Percentiles rank a stretch among this genome's conserved stretches.
Conservation (phyloP, 2,113 vertebrate species). For the Athene cunicularia region DNA sequence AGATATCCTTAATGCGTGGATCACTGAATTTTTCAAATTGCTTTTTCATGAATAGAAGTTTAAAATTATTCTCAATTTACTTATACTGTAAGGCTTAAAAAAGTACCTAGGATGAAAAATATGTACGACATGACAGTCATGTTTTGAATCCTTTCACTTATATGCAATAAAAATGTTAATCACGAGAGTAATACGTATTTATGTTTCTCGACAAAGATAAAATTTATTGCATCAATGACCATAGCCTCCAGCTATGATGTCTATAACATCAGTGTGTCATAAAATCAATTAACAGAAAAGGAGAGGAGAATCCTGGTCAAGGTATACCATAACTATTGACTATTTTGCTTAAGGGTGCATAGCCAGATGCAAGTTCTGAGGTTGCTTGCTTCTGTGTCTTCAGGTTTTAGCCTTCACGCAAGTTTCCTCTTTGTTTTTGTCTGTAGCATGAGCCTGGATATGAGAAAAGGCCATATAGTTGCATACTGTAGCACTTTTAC, state of each 20-base stretch:
- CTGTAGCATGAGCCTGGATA: not conserved
- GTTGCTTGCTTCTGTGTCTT: not conserved
- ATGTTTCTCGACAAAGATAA: constrained; percentile 1
- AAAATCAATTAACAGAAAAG: constrained; percentile 1
- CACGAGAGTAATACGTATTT: not conserved
- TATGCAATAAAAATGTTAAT: not conserved
- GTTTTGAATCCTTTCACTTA: constrained; percentile 47
- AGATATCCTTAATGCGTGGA: constrained; percentile 56
- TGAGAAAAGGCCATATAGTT: not conserved
- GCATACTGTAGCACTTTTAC: not conserved
- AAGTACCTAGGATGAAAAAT: constrained; percentile 13
- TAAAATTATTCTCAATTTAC: constrained; percentile 67
- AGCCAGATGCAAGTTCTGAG: not conserved
- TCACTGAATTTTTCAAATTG: constrained; percentile 62
- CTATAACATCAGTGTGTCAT: not conserved
- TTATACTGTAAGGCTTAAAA: constrained; percentile 58
- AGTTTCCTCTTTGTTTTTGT: not conserved
- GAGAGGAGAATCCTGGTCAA: not conserved
- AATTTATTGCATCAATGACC: not conserved
- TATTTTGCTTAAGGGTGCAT: not conserved
- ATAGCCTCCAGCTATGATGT: not conserved
- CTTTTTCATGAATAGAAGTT: constrained; percentile 60
- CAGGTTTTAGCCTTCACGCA: not conserved
- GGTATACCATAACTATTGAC: not conserved
- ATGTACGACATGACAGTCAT: not conserved